Conservation (phyloP, 1,140 invertebrate genomes). For the Bombyx mori region DNA sequence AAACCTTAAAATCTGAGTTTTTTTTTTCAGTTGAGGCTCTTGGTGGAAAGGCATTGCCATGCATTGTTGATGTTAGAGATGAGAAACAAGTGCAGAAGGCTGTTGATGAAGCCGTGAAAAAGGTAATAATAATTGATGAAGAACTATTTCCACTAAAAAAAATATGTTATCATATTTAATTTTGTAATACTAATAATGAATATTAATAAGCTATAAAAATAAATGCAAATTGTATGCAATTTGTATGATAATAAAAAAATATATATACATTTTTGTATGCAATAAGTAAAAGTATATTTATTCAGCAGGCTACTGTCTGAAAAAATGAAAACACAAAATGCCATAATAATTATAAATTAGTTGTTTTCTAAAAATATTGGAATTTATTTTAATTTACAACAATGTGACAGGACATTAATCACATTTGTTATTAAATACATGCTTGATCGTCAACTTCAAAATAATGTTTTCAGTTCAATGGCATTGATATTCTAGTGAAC, state of each 20-base stretch:
- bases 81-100: slow-evolving; percentile 87
- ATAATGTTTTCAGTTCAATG: slow-evolving; percentile 81
- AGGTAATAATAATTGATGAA: slow-evolving; percentile 48
- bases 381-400: too few relatives aligned
- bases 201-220: neutral
- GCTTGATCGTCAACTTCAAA: too few relatives aligned
- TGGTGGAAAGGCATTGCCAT: slow-evolving; percentile 93
- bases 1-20: too few relatives aligned
- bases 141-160: neutral
- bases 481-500: slow-evolving; percentile 95
- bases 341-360: too few relatives aligned
- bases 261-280: too few relatives aligned
- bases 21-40: slow-evolving; percentile 84
- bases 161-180: neutral
- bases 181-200: neutral
- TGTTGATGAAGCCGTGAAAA: slow-evolving; percentile 88
- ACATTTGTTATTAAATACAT: too few relatives aligned
- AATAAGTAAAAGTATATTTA: neutral
- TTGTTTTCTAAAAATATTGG: too few relatives aligned
- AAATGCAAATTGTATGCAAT: neutral
- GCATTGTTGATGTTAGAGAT: slow-evolving; percentile 94
- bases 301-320: neutral
- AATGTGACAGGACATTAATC: too few relatives aligned
- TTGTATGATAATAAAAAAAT: too few relatives aligned
- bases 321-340: too few relatives aligned